Evolutionary conservation across 2,797 vertebrate genomes (phyloP), one percentile per base, ranked within the genome.

Genomic region (Enteromius treurensis): DNA sequence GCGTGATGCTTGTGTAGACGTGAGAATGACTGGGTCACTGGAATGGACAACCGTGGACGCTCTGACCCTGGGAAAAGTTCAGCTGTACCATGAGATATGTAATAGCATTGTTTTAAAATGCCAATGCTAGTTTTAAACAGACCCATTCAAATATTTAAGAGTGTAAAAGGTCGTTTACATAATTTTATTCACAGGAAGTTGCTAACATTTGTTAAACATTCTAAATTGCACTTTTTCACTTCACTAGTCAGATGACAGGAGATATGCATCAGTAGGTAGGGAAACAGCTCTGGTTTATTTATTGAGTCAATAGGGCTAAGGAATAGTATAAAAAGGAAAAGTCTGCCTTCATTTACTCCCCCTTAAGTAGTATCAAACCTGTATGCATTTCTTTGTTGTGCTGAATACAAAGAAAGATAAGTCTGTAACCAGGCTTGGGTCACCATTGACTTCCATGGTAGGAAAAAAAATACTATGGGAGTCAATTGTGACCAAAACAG

Each of bases 21-120:
- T 74, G 76, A 75, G 51, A 81, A 80, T 26, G 37, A 34, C 62
- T 55, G 75, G 81, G 74, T 81, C 68, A 51, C 62, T 4, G 37
- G 37, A 37, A 26, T 37, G 47, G 29, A 6, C 45, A 45, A 7
- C 29, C 4, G 26, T 40, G 8, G n/a, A 77, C 32, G 14, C 40
- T 45, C 23, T 10, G 71, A 78, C 45, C 76, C 42, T 45, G 3
- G 47, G 62, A 62, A 34, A 40, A 65, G 74, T n/a, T 67, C 62
- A 64, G 29, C 29, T 64, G 2, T 17, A 64, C 37, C 37, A 26
- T 10, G 3, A 45, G 23, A 45, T 65, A 51, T 21, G 32, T 55
- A 19, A 19, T 42, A 42, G 29, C 34, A 45, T 21, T 1, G 1
- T 55, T 65, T 17, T 4, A 42, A 13, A 29, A 45, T 19, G 32